Conservation (phyloP, 2,888 invertebrate genomes). For the Saturnia japonica region DNA sequence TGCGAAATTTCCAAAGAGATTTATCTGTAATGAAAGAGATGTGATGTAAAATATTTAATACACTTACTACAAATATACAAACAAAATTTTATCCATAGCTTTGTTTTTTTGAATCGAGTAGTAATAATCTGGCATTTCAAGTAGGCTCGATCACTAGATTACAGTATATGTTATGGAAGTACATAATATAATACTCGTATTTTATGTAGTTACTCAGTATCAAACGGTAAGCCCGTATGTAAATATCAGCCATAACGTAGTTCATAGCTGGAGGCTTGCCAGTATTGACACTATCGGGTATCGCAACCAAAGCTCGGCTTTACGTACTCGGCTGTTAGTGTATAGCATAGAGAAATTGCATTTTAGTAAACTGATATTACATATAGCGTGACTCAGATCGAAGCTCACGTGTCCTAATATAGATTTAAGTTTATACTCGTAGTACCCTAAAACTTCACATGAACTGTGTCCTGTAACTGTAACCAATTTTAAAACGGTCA, state of each 20-base stretch:
- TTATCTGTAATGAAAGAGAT: too few relatives aligned
- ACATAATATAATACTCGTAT: constrained; percentile 26
- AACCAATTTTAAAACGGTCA: background rate
- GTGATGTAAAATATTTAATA: background rate
- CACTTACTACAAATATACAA: background rate
- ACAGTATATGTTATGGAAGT: background rate
- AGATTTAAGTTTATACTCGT: too few relatives aligned
- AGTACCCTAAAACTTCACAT: too few relatives aligned
- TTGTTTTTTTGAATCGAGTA: background rate
- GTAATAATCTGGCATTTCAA: background rate
- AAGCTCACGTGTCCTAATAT: background rate
- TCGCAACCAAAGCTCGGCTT: constrained; percentile 31
- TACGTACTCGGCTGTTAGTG: constrained; percentile 5
- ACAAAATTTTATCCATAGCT: background rate
- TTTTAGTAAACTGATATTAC: constrained; percentile 17
- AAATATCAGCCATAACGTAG: constrained; percentile 27
- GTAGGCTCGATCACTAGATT: background rate
- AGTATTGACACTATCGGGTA: constrained; percentile 68
- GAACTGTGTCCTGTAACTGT: too few relatives aligned
- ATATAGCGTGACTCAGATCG: constrained; percentile 6
- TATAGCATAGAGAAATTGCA: constrained; percentile 11
- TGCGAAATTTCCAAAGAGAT: too few relatives aligned
- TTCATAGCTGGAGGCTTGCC: constrained; percentile 60
- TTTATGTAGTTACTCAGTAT: constrained; percentile 32
- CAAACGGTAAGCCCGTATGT: constrained; percentile 18